Conservation (phyloP, 2,888 invertebrate genomes). For the Cyclophora punctaria region DNA sequence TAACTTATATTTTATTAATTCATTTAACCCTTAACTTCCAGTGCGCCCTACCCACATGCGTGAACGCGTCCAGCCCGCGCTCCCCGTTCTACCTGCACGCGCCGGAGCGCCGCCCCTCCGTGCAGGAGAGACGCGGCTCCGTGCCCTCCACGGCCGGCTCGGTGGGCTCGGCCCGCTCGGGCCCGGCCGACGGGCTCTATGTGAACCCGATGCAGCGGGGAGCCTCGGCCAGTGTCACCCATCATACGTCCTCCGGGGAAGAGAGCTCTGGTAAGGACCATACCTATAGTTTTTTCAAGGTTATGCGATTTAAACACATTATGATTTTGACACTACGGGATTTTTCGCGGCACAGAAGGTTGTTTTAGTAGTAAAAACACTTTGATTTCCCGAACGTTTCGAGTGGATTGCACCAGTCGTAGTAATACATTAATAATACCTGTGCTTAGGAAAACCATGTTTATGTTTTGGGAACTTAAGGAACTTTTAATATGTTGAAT, state of each 20-base stretch:
- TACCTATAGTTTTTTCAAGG: no score
- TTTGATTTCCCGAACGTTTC: no score
- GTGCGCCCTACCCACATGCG: slow-evolving; percentile 73
- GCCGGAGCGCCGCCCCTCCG: slow-evolving; percentile 63
- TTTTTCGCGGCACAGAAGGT: no score
- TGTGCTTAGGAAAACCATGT: no score
- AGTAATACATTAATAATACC: no score
- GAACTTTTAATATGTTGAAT: no score
- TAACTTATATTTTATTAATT: background rate
- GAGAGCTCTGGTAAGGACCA: slow-evolving; percentile 55
- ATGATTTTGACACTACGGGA: no score
- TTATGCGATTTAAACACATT: no score
- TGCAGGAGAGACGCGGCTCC: slow-evolving; percentile 53
- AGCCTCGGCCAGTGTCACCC: slow-evolving; percentile 39
- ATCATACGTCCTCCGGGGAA: slow-evolving; percentile 61
- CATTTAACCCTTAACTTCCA: slow-evolving; percentile 32
- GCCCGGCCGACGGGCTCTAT: slow-evolving; percentile 86
- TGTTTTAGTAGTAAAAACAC: no score
- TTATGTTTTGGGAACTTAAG: no score
- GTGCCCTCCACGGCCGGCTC: slow-evolving; percentile 58
- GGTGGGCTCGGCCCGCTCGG: slow-evolving; percentile 50
- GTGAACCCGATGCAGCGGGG: slow-evolving; percentile 85
- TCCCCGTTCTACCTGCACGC: slow-evolving; percentile 86
- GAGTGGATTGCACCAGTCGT: no score
- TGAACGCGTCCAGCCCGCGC: slow-evolving; percentile 61